Evolutionary conservation across 2,888 invertebrate species (phyloP).

Genomic region (Clistopyga incitator): DNA sequence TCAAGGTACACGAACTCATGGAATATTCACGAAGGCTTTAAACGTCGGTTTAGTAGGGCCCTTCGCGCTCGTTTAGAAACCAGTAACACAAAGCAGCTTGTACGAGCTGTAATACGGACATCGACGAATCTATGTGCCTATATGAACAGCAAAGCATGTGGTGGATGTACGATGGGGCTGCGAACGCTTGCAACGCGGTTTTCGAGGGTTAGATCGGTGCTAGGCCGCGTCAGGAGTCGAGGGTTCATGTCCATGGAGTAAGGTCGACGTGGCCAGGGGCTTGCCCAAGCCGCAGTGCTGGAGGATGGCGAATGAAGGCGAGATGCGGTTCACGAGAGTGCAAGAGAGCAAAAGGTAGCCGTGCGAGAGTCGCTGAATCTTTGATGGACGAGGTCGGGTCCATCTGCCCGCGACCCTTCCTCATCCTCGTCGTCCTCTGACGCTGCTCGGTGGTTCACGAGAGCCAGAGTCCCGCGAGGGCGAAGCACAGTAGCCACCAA

Average conservation of each 20-base stretch:
- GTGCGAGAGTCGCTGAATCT: conserved; percentile 81
- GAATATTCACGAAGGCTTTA: conserved; percentile 4
- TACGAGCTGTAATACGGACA: conserved; percentile 33
- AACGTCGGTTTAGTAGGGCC: conserved; percentile 11
- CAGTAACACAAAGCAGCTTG: conserved; percentile 38
- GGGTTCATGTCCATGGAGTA: conserved; percentile 50
- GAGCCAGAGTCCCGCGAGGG: conserved; percentile 56
- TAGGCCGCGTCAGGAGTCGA: conserved; percentile 55
- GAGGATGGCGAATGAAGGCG: conserved; percentile 30
- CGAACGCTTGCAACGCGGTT: conserved; percentile 50
- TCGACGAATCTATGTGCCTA: conserved; percentile 45
- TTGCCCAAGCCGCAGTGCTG: conserved; percentile 42
- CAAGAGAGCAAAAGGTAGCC: conserved; percentile 75
- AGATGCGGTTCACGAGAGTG: conserved; percentile 25
- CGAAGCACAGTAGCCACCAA: conserved; percentile 60
- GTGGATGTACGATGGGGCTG: conserved; percentile 33
- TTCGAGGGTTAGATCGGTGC: conserved; percentile 53
- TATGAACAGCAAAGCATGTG: conserved; percentile 48
- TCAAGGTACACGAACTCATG: not conserved
- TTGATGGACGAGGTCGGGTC: conserved; percentile 78
- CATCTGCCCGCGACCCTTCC: conserved; percentile 70
- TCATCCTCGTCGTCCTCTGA: conserved; percentile 42
- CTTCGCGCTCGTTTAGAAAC: conserved; percentile 32
- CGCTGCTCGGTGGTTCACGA: conserved; percentile 60
- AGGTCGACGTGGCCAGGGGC: conserved; percentile 54